A percentile compares a stretch with the other conserved stretches of the same genome.
Conservation (phyloP, 2,113 vertebrate genomes). For the Barnardius zonarius region DNA sequence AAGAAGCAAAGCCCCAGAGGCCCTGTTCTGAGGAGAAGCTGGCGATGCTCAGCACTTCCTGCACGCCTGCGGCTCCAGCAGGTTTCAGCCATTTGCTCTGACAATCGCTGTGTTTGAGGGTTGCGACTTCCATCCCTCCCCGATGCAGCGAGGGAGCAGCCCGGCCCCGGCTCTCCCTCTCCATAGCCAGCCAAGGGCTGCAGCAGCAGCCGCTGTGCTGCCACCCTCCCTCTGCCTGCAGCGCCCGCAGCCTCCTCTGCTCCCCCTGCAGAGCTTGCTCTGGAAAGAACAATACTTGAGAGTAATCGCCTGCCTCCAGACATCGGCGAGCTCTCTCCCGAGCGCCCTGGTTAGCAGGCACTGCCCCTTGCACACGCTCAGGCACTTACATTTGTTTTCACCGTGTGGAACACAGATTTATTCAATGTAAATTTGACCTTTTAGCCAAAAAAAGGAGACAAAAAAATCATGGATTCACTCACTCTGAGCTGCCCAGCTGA, state of each 20-base stretch:
- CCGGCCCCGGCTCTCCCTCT: rapidly evolving
- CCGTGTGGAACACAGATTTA: not conserved
- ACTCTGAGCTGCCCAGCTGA: not conserved
- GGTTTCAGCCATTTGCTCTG: not conserved
- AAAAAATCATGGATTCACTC: not conserved
- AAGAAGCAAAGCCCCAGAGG: not conserved
- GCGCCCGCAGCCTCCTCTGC: not conserved
- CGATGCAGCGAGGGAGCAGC: not conserved
- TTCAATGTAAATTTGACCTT: conserved; percentile 45
- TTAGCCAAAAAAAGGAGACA: not conserved
- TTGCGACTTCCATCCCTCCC: not conserved
- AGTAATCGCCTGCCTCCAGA: not conserved
- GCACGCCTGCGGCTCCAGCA: not conserved
- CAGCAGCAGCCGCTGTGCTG: rapidly evolving
- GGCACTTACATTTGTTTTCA: conserved; percentile 12
- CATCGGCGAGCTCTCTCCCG: not conserved
- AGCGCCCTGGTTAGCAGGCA: not conserved
- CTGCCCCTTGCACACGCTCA: not conserved
- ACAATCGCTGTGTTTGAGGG: not conserved
- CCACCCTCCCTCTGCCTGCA: not conserved
- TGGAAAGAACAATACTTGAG: not conserved
- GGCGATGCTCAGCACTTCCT: not conserved
- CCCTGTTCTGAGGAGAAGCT: not conserved
- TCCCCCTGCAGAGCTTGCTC: not conserved
- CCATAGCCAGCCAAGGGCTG: not conserved